Evolutionary conservation across 2,113 vertebrate genomes (phyloP).

Genomic region (Notarius quadriscutis): DNA sequence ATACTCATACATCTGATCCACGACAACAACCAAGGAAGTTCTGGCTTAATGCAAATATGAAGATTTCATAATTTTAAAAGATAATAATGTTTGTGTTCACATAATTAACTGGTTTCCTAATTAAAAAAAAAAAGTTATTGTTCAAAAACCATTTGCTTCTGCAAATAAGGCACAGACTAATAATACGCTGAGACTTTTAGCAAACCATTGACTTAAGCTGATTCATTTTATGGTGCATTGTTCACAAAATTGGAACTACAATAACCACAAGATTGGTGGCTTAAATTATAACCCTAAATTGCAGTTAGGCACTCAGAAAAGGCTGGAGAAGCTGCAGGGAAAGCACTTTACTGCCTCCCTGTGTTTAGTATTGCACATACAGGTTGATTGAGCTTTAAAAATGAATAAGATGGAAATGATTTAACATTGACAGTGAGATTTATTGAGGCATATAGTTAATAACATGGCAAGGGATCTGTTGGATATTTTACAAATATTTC

Average conservation of each 20-base stretch:
- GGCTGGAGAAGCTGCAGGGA: background rate
- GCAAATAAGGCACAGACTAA: background rate
- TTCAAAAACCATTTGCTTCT: background rate
- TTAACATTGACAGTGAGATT: background rate
- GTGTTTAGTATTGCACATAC: constrained; percentile 35
- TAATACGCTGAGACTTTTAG: background rate
- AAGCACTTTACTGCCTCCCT: constrained; percentile 52
- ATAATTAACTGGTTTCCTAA: background rate
- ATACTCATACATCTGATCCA: background rate
- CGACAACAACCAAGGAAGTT: background rate
- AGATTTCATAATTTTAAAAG: background rate
- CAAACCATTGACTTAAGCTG: background rate
- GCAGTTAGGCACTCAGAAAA: background rate
- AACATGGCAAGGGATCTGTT: too few species aligned
- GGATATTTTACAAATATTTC: too few species aligned
- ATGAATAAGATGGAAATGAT: background rate
- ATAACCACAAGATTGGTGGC: background rate
- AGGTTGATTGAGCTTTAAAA: background rate
- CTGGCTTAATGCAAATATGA: background rate
- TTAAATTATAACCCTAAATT: background rate
- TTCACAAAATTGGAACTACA: constrained; percentile 15
- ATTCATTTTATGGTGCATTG: background rate
- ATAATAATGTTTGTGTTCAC: background rate
- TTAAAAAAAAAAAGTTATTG: background rate
- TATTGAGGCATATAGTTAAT: too few species aligned